A percentile compares a stretch with the other conserved stretches of the same genome.
phyloP scores from a whole-genome alignment of 2,113 vertebrate species.

The Natator depressus region DNA sequence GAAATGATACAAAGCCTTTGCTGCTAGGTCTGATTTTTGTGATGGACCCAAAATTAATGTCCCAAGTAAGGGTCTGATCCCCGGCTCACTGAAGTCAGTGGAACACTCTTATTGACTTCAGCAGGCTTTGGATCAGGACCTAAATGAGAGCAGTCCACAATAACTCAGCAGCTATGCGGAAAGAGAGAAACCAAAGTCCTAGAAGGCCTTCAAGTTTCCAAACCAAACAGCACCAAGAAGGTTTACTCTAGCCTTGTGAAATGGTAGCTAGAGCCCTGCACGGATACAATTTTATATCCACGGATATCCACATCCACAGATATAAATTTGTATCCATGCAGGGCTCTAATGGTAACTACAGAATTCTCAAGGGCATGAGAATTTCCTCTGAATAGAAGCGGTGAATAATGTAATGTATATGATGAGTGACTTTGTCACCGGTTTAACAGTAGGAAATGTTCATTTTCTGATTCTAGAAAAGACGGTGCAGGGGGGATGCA shows the following conservation, averaged over 20 bases:
- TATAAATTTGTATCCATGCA: too few relatives aligned
- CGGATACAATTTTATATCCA: too few relatives aligned
- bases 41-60: not conserved
- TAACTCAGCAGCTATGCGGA: not conserved
- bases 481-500: not conserved
- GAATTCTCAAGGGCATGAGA: not conserved
- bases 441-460: conserved; percentile 22
- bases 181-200: not conserved
- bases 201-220: not conserved
- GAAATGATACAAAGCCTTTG: not conserved
- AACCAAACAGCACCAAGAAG: not conserved
- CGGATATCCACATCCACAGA: too few relatives aligned
- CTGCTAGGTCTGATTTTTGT: not conserved
- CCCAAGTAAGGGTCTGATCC: not conserved
- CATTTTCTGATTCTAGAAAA: conserved; percentile 23
- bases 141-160: not conserved
- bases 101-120: not conserved
- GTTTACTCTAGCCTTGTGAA: not conserved
- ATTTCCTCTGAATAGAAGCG: not conserved
- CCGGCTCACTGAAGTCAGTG: not conserved
- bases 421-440: not conserved
- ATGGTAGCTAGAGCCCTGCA: not conserved
- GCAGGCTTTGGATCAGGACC: not conserved
- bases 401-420: not conserved
- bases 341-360: conserved; percentile 1